Percentiles rank a stretch among this genome's conserved stretches.
Conservation (phyloP, 2,113 vertebrate genomes). For the Oncorhynchus gorbuscha region DNA sequence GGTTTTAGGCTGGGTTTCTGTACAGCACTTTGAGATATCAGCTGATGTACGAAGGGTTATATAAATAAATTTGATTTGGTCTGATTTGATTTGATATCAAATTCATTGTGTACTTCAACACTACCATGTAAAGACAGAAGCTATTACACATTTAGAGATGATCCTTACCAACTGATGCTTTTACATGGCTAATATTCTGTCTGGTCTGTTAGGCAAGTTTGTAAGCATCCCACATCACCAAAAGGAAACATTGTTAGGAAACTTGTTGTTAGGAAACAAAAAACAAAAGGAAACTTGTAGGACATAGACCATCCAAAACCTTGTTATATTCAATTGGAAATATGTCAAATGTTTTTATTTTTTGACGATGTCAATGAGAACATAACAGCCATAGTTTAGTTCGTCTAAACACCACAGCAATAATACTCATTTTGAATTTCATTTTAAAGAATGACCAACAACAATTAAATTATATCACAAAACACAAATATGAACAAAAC, state of each 20-base stretch:
- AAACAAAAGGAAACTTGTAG: too few relatives aligned
- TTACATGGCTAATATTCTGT: slow-evolving; percentile 3
- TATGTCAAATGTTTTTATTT: background rate
- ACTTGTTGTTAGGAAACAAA: too few relatives aligned
- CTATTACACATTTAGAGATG: background rate
- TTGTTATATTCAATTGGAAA: background rate
- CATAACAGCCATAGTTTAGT: background rate
- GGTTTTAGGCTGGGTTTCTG: too few relatives aligned
- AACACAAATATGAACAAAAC: slow-evolving; percentile 28
- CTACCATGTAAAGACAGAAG: slow-evolving; percentile 10
- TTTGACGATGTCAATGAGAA: slow-evolving; percentile 6
- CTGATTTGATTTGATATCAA: too few relatives aligned
- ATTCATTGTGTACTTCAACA: slow-evolving; percentile 17
- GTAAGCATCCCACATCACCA: slow-evolving; percentile 18
- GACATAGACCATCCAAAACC: too few relatives aligned
- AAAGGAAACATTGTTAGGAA: background rate
- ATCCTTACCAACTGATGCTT: background rate
- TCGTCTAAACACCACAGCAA: slow-evolving; percentile 38
- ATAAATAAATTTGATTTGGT: too few relatives aligned
- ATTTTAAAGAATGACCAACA: slow-evolving; percentile 32
- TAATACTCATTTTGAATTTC: slow-evolving; percentile 21
- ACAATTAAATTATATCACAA: slow-evolving; percentile 34
- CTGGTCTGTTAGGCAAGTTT: slow-evolving; percentile 22
- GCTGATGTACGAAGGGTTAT: too few relatives aligned
- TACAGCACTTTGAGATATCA: too few relatives aligned